These are phyloP conservation scores for Teleogryllus oceanicus DNA, from an alignment of 2,888 invertebrate species.

Conservation along the genomic window DNA sequence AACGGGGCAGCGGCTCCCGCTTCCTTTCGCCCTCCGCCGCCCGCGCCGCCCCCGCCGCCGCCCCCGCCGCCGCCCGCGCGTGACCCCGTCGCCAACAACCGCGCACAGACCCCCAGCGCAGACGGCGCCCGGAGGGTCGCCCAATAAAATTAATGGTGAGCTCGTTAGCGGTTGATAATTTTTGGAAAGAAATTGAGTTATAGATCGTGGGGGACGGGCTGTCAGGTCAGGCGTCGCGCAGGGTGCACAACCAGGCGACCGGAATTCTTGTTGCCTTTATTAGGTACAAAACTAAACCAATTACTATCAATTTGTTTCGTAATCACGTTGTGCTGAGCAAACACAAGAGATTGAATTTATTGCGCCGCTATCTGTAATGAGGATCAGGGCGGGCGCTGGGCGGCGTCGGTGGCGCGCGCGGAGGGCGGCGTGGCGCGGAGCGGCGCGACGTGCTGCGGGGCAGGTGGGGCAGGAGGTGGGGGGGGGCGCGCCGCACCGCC, in stretches of 20 bases:
- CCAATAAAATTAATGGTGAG: not conserved
- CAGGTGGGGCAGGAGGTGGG: not conserved
- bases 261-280: not conserved
- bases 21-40: too few relatives aligned
- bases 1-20: too few relatives aligned
- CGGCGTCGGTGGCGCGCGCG: not conserved
- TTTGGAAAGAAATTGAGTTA: not conserved
- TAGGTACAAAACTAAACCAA: conserved; percentile 11
- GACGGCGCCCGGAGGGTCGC: not conserved
- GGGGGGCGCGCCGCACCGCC: not conserved
- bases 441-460: not conserved
- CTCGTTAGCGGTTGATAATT: not conserved
- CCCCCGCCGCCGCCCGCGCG: too few relatives aligned
- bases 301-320: conserved; percentile 10
- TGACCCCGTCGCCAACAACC: too few relatives aligned
- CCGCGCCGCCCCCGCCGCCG: too few relatives aligned
- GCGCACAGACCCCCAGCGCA: too few relatives aligned
- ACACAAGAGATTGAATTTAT: conserved; percentile 18
- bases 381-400: not conserved
- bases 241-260: not conserved
- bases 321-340: not conserved
- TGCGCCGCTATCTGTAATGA: conserved; percentile 11
- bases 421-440: not conserved
- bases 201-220: not conserved
- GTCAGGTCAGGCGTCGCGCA: not conserved